These are phyloP conservation scores for Rhyacophila evoluta DNA, from an alignment of 2,888 invertebrate genomes.

Conservation along the genomic window DNA sequence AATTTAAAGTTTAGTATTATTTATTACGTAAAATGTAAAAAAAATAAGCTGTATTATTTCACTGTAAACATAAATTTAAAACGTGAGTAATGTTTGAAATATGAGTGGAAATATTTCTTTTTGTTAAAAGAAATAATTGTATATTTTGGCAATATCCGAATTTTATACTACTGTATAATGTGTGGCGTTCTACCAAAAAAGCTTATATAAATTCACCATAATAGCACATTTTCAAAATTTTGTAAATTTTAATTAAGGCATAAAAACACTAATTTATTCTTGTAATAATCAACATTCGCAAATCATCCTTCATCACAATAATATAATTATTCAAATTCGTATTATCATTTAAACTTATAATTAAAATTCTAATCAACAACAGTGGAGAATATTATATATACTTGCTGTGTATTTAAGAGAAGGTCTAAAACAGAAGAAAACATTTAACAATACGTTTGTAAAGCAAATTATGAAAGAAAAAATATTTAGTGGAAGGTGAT, in stretches of 20 bases:
- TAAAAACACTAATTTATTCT: conserved; percentile 18
- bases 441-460: no score
- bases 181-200: neutral
- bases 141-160: conserved; percentile 12
- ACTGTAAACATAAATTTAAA: neutral
- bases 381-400: conserved; percentile 16
- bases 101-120: neutral
- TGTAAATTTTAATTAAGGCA: conserved; percentile 15
- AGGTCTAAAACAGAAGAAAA: neutral
- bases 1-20: no score
- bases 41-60: neutral
- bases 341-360: neutral
- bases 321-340: neutral
- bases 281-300: neutral
- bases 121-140: neutral
- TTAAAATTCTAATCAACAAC: neutral
- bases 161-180: neutral
- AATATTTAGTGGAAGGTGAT: no score
- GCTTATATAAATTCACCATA: conserved; percentile 10
- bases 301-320: neutral
- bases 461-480: no score
- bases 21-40: neutral
- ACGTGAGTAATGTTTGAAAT: neutral
- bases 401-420: neutral
- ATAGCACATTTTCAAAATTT: conserved; percentile 5